Conservation (phyloP, 2,888 invertebrate species). For the Epinotia nisella region DNA sequence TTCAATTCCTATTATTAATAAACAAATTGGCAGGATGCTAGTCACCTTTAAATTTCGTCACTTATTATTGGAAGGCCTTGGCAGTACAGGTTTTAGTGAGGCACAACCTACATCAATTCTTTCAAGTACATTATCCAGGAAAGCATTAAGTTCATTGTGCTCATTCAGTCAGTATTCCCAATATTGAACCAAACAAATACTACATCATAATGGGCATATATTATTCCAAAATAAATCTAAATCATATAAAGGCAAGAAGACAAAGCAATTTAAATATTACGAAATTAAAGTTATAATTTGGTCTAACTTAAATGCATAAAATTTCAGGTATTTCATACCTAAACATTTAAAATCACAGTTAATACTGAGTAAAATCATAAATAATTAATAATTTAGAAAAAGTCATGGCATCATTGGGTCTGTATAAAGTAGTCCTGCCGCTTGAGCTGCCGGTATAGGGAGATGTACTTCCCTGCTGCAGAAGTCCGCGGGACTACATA, state of each 20-base stretch:
- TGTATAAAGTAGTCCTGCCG: conserved; percentile 79
- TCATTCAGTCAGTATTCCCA: conserved; percentile 6
- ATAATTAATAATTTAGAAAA: conserved; percentile 68
- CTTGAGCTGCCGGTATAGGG: conserved; percentile 90
- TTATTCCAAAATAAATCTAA: conserved; percentile 47
- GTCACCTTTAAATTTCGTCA: conserved; percentile 15
- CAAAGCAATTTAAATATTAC: conserved; percentile 47
- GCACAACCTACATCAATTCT: conserved; percentile 36
- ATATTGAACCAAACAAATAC: conserved; percentile 5
- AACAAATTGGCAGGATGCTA: background rate
- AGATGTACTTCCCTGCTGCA: conserved; percentile 93
- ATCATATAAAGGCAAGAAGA: conserved; percentile 45
- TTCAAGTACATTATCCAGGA: conserved; percentile 12
- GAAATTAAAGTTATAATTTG: conserved; percentile 70
- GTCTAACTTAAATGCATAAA: conserved; percentile 80
- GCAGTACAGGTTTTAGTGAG: conserved; percentile 33
- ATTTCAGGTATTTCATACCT: conserved; percentile 70
- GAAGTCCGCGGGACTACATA: conserved; percentile 93
- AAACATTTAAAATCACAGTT: conserved; percentile 81
- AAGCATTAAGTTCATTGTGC: conserved; percentile 24
- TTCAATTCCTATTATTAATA: background rate
- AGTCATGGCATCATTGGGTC: conserved; percentile 71
- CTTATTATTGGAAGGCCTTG: conserved; percentile 20
- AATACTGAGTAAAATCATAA: conserved; percentile 67
- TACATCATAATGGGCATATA: conserved; percentile 28